These are phyloP conservation scores for Andrena chrysosceles DNA, from an alignment of 2,888 invertebrate species.

Conservation along the genomic window DNA sequence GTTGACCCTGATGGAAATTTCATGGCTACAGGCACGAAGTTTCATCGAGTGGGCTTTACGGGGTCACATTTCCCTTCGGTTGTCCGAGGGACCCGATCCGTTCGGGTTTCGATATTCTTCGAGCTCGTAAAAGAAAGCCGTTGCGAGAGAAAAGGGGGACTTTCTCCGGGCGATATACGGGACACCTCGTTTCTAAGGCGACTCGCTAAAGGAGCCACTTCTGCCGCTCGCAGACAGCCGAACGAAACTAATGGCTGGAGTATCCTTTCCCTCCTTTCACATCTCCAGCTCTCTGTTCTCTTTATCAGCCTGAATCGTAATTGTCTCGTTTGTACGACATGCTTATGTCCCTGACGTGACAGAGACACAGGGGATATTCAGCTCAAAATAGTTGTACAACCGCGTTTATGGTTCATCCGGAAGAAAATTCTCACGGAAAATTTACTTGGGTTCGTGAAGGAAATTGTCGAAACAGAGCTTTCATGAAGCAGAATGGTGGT, in stretches of 20 bases:
- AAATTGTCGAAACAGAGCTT: neutral
- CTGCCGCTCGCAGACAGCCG: constrained; percentile 24
- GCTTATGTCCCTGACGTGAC: neutral
- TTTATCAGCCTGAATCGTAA: constrained; percentile 26
- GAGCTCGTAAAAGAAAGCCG: constrained; percentile 47
- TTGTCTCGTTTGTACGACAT: constrained; percentile 31
- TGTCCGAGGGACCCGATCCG: constrained; percentile 20
- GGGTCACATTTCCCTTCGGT: constrained; percentile 28
- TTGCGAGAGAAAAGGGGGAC: constrained; percentile 10
- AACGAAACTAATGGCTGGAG: constrained; percentile 49
- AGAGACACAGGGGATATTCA: constrained; percentile 4
- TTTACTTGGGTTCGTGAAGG: neutral
- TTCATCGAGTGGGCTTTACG: constrained; percentile 36
- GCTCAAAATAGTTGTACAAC: neutral
- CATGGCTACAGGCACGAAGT: constrained; percentile 48
- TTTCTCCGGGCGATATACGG: constrained; percentile 43
- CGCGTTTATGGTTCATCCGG: neutral
- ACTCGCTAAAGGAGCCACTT: constrained; percentile 42
- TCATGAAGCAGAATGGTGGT: neutral
- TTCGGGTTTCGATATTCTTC: constrained; percentile 40
- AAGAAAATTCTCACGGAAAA: neutral
- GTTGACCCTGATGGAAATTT: constrained; percentile 58
- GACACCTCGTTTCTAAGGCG: constrained; percentile 44
- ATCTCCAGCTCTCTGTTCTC: neutral
- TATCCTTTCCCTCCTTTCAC: constrained; percentile 10